Evolutionary conservation across 2,797 vertebrate species (phyloP).

Genomic region (Lithobates sylvaticus): DNA sequence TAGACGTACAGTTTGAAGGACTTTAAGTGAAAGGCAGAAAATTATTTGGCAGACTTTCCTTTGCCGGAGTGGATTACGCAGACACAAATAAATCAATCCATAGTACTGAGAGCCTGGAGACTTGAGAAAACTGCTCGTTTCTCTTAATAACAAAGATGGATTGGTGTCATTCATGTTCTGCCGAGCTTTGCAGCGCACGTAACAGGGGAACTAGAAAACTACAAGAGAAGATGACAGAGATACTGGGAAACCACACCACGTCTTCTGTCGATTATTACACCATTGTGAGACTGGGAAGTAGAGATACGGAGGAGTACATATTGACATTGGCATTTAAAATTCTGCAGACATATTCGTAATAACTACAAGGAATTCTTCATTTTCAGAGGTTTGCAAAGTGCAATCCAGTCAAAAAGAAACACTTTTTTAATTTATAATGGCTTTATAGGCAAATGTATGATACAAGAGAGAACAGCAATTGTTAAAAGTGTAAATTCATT

Average conservation of each 20-base stretch:
- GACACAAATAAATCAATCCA: conserved; percentile 1
- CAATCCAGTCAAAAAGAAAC: neutral
- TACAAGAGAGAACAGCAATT: too few relatives aligned
- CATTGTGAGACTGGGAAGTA: neutral
- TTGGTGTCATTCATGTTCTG: neutral
- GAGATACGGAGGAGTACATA: neutral
- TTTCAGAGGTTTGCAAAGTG: neutral
- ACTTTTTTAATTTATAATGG: neutral
- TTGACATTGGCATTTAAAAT: too few relatives aligned
- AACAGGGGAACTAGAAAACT: neutral
- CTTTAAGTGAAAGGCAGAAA: neutral
- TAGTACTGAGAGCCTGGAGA: neutral
- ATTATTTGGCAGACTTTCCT: neutral
- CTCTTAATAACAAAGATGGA: neutral
- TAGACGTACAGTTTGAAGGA: neutral
- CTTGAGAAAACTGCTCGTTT: neutral
- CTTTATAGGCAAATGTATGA: neutral
- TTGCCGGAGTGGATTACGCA: neutral
- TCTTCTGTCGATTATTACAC: neutral
- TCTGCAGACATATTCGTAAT: neutral
- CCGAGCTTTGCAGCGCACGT: neutral
- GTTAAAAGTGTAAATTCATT: too few relatives aligned
- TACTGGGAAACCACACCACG: too few relatives aligned
- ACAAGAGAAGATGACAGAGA: neutral
- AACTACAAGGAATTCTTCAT: neutral